Conservation (phyloP, 92 coral and sea anemone genomes). For the Scolanthus callimorphus region DNA sequence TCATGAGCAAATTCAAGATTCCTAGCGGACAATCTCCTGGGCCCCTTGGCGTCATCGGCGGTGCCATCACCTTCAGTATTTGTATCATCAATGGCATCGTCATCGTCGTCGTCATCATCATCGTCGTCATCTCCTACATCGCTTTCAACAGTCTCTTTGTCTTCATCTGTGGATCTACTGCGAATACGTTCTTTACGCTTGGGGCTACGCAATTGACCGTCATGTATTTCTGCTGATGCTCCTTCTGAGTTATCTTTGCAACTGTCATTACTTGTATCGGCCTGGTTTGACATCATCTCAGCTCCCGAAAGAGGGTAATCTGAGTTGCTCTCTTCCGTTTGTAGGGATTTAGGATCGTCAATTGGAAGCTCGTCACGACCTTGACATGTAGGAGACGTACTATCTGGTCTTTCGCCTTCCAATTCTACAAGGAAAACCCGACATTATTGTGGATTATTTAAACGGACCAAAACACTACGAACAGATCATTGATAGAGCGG, state of each 20-base stretch:
- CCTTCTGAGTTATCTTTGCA: no score
- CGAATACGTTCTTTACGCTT: no score
- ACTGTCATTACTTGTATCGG: slow-evolving; percentile 77
- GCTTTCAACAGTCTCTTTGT: slow-evolving; percentile 7
- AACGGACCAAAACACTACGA: no score
- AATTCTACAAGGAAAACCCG: no score
- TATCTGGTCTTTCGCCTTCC: no score
- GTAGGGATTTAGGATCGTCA: slow-evolving; percentile 24
- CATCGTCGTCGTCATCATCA: slow-evolving; percentile 35
- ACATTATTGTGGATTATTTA: no score
- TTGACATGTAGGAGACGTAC: no score
- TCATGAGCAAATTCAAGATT: slow-evolving; percentile 78
- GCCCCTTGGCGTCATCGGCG: slow-evolving; percentile 20
- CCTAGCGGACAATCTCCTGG: slow-evolving; percentile 65
- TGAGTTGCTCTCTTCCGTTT: slow-evolving; percentile 33
- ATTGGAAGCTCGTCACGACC: no score
- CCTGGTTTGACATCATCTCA: slow-evolving; percentile 35
- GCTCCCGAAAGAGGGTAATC: slow-evolving; percentile 62
- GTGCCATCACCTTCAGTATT: slow-evolving; percentile 41
- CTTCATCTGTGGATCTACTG: slow-evolving; percentile 10
- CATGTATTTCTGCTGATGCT: no score
- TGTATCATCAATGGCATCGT: slow-evolving; percentile 36
- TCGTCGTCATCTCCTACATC: slow-evolving; percentile 6
- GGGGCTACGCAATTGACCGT: no score
- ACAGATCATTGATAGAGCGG: no score